phyloP scores from a whole-genome alignment of 2,113 vertebrate species.

The Stigmatopora nigra region DNA sequence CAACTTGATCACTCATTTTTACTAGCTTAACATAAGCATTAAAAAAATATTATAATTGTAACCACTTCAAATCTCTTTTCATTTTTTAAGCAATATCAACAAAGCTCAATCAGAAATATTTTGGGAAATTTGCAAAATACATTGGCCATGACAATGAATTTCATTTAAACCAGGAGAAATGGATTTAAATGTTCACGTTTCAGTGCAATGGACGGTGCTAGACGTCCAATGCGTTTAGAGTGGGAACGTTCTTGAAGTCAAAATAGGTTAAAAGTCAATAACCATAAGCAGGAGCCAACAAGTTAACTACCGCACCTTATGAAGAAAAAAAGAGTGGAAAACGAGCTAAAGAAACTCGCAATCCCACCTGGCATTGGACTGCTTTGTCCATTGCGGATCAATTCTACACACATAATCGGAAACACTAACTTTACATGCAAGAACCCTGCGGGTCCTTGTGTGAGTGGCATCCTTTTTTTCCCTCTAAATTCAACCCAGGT shows the following conservation, averaged over 20 bases:
- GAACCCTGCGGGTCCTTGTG: constrained; percentile 37
- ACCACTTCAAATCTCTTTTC: background rate
- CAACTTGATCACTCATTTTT: background rate
- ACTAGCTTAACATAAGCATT: background rate
- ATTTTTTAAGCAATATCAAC: background rate
- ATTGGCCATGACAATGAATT: background rate
- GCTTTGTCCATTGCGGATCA: constrained; percentile 64
- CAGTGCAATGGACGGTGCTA: background rate
- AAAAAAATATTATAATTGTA: background rate
- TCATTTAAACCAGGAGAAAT: background rate
- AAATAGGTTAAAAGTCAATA: background rate
- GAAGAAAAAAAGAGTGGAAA: background rate
- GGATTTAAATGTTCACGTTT: background rate
- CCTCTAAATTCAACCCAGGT: constrained; percentile 55
- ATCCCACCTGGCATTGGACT: constrained; percentile 39
- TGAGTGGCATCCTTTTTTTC: constrained; percentile 23
- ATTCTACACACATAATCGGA: constrained; percentile 74
- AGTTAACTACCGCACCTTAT: background rate
- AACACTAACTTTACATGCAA: constrained; percentile 65
- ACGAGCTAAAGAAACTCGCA: constrained; percentile 27
- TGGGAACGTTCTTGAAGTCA: background rate
- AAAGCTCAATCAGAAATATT: background rate
- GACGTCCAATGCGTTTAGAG: background rate
- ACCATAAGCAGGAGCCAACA: too few species aligned
- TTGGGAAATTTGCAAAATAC: background rate